Evolutionary conservation across 2,797 vertebrate genomes (phyloP).

Genomic region (Babyrousa celebensis): DNA sequence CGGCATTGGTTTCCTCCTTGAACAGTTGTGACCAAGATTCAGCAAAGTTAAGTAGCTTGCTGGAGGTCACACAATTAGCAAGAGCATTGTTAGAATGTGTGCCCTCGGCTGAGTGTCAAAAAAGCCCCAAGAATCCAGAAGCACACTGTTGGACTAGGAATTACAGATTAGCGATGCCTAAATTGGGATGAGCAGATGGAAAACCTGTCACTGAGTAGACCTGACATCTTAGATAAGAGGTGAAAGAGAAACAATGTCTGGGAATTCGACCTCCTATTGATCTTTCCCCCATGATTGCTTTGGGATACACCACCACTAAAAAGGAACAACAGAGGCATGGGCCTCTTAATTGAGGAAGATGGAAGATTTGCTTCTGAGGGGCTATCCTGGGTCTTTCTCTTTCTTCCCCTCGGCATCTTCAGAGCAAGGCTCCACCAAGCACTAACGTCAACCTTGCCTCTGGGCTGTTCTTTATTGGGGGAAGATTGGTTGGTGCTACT

Average conservation of each 20-base stretch:
- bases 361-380: neutral
- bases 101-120: neutral
- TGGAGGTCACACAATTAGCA: neutral
- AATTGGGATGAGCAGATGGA: neutral
- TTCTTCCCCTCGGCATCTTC: neutral
- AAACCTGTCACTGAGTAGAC: neutral
- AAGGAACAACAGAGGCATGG: neutral
- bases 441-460: neutral
- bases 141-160: neutral
- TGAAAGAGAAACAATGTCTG: neutral
- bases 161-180: neutral
- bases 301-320: neutral
- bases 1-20: neutral
- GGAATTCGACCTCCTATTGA: neutral
- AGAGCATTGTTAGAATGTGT: neutral
- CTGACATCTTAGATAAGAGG: neutral
- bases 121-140: neutral
- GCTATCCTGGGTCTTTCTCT: neutral
- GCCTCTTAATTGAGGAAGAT: neutral
- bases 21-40: neutral
- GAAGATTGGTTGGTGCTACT: conserved; percentile 80
- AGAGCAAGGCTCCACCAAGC: neutral
- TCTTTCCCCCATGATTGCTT: neutral
- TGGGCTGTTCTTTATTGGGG: neutral
- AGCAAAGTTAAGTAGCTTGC: neutral